phyloP scores from a whole-genome alignment of 92 coral and sea anemone species.

The Galaxea fascicularis region DNA sequence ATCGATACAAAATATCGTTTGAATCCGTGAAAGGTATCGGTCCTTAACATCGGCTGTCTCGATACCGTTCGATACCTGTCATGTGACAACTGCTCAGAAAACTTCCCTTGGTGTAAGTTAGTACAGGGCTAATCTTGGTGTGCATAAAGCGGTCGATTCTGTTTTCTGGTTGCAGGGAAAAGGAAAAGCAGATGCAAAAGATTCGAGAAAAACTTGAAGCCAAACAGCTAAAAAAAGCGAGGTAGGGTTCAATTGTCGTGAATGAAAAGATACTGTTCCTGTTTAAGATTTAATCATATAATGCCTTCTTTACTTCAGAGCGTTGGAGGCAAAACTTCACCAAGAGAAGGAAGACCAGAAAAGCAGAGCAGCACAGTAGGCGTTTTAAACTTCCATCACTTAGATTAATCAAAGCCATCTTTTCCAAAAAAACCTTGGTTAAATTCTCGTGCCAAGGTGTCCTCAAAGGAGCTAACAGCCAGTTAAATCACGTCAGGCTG shows the following conservation, averaged over 20 bases:
- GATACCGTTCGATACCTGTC: background rate
- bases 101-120: background rate
- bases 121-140: too few relatives aligned
- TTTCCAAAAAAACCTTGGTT: background rate
- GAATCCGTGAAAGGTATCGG: background rate
- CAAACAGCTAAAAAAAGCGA: conserved; percentile 93
- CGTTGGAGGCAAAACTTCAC: conserved; percentile 78
- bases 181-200: conserved; percentile 87
- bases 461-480: too few relatives aligned
- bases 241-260: conserved; percentile 50
- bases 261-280: background rate
- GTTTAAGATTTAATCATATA: background rate
- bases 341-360: conserved; percentile 77
- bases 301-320: conserved; percentile 55
- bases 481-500: too few relatives aligned
- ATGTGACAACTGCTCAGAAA: too few relatives aligned
- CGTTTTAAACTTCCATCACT: background rate
- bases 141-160: background rate
- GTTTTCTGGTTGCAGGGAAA: conserved; percentile 65
- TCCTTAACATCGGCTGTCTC: background rate
- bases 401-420: background rate
- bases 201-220: conserved; percentile 89
- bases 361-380: conserved; percentile 84
- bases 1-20: too few relatives aligned
- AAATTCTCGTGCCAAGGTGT: too few relatives aligned